A percentile compares a stretch with the other conserved stretches of the same genome.
phyloP scores from a whole-genome alignment of 2,888 invertebrate genomes.

The Erebia palarica region DNA sequence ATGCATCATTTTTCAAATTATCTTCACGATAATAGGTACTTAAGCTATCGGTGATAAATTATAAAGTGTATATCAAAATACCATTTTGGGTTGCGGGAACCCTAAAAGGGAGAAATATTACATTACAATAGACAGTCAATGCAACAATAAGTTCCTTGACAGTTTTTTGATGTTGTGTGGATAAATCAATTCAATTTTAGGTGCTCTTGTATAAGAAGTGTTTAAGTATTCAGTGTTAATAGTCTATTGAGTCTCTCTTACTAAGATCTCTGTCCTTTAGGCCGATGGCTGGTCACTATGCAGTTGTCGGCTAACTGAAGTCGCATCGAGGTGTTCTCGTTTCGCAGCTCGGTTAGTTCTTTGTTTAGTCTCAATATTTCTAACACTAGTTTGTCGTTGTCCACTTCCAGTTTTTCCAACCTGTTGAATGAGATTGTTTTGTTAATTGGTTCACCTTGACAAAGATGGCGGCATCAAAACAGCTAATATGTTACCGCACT shows the following conservation, averaged over 20 bases:
- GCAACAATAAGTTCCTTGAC: too few species aligned
- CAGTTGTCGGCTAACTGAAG: conserved; percentile 86
- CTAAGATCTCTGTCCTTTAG: conserved; percentile 71
- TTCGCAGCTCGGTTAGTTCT: conserved; percentile 87
- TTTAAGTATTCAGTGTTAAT: conserved; percentile 21
- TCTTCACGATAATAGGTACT: too few species aligned
- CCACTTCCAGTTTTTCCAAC: conserved; percentile 76
- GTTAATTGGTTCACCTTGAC: not conserved
- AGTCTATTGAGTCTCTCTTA: conserved; percentile 36
- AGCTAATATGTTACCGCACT: too few species aligned
- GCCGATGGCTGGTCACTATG: conserved; percentile 66
- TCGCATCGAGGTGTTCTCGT: conserved; percentile 87
- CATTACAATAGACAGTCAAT: too few species aligned
- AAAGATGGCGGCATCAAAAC: too few species aligned
- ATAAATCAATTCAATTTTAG: not conserved
- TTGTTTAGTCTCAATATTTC: conserved; percentile 87
- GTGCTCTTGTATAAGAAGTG: not conserved
- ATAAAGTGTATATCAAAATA: too few species aligned
- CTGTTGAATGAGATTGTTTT: conserved; percentile 45
- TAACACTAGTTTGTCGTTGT: conserved; percentile 87
- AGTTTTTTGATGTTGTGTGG: too few species aligned
- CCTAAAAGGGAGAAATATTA: too few species aligned
- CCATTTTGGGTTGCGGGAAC: too few species aligned
- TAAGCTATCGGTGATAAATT: too few species aligned
- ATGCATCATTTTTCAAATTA: too few species aligned